Percentiles rank a stretch among this genome's conserved stretches.
phyloP scores from a whole-genome alignment of 1,140 invertebrate species.

The Drosophila bocki region DNA sequence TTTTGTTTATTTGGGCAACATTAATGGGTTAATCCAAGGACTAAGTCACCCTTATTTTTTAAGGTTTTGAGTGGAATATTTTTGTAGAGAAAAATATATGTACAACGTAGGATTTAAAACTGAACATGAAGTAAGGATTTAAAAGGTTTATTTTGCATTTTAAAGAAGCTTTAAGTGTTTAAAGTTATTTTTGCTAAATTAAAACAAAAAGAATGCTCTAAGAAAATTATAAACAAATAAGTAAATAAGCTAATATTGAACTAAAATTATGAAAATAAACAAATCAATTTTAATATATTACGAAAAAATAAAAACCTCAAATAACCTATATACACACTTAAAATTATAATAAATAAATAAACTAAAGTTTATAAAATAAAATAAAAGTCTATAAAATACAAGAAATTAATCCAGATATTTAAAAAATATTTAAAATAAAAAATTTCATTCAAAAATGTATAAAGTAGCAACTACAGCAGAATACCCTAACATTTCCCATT shows the following conservation, averaged over 20 bases:
- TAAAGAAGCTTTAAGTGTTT: too few species aligned
- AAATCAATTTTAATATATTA: not conserved
- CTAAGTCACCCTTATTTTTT: not conserved
- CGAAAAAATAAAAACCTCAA: too few species aligned
- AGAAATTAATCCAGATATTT: not conserved
- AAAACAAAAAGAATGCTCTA: not conserved
- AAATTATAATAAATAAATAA: not conserved
- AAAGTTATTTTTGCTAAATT: not conserved
- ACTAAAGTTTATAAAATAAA: not conserved
- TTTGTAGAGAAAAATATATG: not conserved
- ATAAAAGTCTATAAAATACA: not conserved
- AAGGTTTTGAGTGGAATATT: not conserved
- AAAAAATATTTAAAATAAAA: not conserved
- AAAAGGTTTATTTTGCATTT: not conserved
- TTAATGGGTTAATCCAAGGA: constrained; percentile 31
- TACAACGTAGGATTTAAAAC: not conserved
- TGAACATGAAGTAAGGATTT: not conserved
- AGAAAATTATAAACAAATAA: not conserved
- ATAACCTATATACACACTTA: too few species aligned
- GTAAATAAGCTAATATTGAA: not conserved
- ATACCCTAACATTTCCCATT: not conserved
- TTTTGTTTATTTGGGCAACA: not conserved
- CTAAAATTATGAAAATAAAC: not conserved
- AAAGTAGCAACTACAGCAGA: not conserved
- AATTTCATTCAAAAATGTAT: not conserved